Base-by-base conservation (phyloP, 2,888 invertebrate species). In the Theodoxus fluviatilis region DNA sequence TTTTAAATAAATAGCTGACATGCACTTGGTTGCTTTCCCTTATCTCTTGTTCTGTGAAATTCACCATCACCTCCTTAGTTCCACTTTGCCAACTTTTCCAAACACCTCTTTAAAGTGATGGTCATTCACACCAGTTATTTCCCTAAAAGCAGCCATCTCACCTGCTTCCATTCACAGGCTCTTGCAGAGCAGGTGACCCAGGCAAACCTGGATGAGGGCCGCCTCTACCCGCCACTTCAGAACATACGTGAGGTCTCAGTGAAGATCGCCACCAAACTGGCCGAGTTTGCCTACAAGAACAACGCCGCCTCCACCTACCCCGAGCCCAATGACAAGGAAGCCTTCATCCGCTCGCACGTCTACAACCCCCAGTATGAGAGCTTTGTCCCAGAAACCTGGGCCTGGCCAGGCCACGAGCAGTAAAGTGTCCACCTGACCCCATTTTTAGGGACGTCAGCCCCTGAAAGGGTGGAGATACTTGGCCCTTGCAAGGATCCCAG, bases 181-280 rank as follows among this genome's bases (percentile, higher is more conserved):
- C 89, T 98, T 70, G 92, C 97, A 0, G 91, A 92, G 3, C 89
- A 94, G 66, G 97, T 97, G 7, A 91, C 92, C 0, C 91, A 94
- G 65, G 90, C 91, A 0, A 93, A 97, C 88, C 89, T 98, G 80
- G 91, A 90, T 0, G 91, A 90, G 69, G 98, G 98, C 71, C 92
- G 95, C 76, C 90, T 99, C 68, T 99, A 98, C 88, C 98, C 98
- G 28, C 95, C 96, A 0, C 90, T 98, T 18, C 89, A 90, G 52
- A 90, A 91, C 74, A 96, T 98, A 78, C 91, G 93, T 79, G 90
- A 93, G 73, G 94, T 95, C 84, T 98, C 98, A 0, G 88, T 95
- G 68, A 91, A 91, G 84, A 96, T 99, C 81, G 98, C 96, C 31
- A 90, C 91, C 49, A 91, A 91, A 83, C 88, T 97, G 70, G 92